Conservation (phyloP, 2,888 invertebrate genomes). For the Phaedon cochleariae region DNA sequence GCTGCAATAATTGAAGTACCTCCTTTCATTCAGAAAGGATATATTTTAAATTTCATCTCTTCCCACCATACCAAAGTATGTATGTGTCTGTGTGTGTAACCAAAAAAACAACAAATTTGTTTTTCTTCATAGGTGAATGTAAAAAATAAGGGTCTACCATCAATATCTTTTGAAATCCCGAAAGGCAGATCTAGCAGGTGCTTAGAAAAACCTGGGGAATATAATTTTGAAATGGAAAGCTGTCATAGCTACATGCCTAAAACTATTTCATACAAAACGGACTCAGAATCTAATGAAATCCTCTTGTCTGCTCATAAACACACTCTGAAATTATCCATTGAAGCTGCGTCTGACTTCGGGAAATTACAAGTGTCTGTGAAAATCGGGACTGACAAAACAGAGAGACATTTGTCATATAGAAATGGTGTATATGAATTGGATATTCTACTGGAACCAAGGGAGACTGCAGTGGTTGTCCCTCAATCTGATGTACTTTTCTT, state of each 20-base stretch:
- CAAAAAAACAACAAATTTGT: background rate
- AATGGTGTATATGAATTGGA: constrained; percentile 59
- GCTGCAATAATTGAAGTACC: constrained; percentile 71
- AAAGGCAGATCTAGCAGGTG: constrained; percentile 79
- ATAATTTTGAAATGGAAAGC: constrained; percentile 76
- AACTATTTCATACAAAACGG: constrained; percentile 59
- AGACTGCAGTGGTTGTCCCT: constrained; percentile 70
- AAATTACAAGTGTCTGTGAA: constrained; percentile 47
- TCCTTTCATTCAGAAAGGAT: constrained; percentile 84
- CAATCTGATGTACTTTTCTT: constrained; percentile 78
- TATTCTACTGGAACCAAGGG: constrained; percentile 63
- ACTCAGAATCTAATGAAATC: constrained; percentile 57
- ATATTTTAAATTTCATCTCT: constrained; percentile 74
- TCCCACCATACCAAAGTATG: constrained; percentile 73
- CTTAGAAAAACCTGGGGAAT: constrained; percentile 73
- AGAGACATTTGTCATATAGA: constrained; percentile 36
- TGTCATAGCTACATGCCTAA: constrained; percentile 78
- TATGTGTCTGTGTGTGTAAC: background rate
- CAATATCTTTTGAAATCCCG: constrained; percentile 61
- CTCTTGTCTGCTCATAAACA: constrained; percentile 56
- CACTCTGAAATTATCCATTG: constrained; percentile 49
- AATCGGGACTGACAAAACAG: constrained; percentile 35
- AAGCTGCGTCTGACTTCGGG: constrained; percentile 50
- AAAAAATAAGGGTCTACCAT: constrained; percentile 46
- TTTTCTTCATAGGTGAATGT: constrained; percentile 62